phyloP scores from a whole-genome alignment of 2,797 vertebrate species.

The Lacerta agilis region DNA sequence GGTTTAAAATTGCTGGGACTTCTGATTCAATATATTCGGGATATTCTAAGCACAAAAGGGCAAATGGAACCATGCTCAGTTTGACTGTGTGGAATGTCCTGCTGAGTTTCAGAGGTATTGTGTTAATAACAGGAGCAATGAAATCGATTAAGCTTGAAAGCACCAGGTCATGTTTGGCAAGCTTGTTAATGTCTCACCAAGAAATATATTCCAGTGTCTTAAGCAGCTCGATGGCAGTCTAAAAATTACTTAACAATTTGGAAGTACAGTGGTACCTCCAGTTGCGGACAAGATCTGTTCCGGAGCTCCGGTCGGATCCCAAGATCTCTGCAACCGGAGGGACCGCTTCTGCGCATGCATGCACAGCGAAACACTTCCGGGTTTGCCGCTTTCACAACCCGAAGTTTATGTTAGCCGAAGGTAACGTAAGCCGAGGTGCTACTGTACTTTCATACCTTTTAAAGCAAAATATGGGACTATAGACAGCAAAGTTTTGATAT shows the following conservation, averaged over 20 bases:
- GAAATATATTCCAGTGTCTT: not conserved
- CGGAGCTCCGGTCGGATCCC: no score
- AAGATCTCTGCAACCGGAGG: no score
- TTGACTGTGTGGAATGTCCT: not conserved
- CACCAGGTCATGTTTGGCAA: not conserved
- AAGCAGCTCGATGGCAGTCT: not conserved
- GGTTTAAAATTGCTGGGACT: not conserved
- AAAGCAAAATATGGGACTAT: not conserved
- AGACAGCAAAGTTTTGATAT: not conserved
- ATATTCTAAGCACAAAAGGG: not conserved
- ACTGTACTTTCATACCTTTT: not conserved
- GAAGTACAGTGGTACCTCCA: no score
- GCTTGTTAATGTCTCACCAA: not conserved
- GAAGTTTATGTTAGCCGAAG: no score
- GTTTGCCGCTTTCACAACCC: no score
- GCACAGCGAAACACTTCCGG: no score
- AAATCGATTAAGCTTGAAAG: not conserved
- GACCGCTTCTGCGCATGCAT: no score
- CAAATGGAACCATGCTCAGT: not conserved
- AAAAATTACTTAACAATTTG: not conserved
- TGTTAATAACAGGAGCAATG: slow-evolving; percentile 12
- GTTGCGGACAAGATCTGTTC: no score
- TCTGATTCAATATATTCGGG: not conserved
- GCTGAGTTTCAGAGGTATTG: not conserved
- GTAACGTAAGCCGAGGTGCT: no score